phyloP scores from a whole-genome alignment of 2,888 invertebrate species.

The Celastrina argiolus region DNA sequence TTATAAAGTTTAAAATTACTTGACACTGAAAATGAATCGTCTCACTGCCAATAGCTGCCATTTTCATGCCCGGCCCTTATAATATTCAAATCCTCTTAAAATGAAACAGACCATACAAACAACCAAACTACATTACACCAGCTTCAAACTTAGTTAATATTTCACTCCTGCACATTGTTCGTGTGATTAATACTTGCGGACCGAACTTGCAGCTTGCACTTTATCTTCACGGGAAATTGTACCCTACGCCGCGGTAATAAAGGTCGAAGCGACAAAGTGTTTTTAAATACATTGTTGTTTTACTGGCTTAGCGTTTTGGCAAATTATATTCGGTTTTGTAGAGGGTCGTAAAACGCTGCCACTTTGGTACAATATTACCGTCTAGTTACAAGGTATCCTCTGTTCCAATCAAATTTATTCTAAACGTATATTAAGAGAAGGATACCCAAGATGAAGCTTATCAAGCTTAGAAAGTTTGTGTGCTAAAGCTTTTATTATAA shows the following conservation, averaged over 20 bases:
- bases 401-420: too few species aligned
- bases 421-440: too few species aligned
- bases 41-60: too few species aligned
- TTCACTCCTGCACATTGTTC: constrained; percentile 1
- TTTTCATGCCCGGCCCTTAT: too few species aligned
- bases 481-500: too few species aligned
- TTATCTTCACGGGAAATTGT: background rate
- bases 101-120: background rate
- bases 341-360: background rate
- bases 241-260: background rate
- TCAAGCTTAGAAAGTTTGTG: too few species aligned
- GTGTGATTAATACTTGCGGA: background rate
- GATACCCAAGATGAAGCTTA: too few species aligned
- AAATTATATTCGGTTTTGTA: constrained; percentile 3
- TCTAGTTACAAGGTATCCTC: too few species aligned
- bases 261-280: background rate
- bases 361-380: background rate
- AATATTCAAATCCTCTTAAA: too few species aligned
- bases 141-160: constrained; percentile 1
- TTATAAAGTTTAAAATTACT: too few species aligned
- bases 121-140: background rate
- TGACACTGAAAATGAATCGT: too few species aligned
- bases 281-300: background rate
- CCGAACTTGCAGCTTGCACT: background rate
- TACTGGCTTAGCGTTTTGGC: background rate